These are phyloP conservation scores for Babyrousa celebensis DNA, from an alignment of 2,797 vertebrate genomes.

Conservation along the genomic window DNA sequence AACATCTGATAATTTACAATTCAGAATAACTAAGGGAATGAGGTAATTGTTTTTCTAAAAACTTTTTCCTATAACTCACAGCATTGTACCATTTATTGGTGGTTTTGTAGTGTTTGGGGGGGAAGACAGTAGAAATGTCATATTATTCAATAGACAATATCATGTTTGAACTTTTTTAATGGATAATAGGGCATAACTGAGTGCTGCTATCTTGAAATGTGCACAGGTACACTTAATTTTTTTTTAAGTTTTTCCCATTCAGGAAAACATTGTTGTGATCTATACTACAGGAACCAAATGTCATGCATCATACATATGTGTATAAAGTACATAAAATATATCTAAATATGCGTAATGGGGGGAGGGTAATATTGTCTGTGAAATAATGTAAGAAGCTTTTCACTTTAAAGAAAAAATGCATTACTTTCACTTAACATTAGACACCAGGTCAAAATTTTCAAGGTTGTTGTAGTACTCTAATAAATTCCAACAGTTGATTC, in stretches of 20 bases:
- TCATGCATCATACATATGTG: conserved; percentile 91
- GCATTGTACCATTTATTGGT: conserved; percentile 68
- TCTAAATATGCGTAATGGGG: conserved; percentile 91
- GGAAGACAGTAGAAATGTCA: conserved; percentile 79
- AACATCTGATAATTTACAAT: conserved; percentile 84
- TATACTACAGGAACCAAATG: conserved; percentile 93
- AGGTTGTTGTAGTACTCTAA: conserved; percentile 85
- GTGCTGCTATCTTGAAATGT: conserved; percentile 90
- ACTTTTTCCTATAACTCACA: conserved; percentile 63
- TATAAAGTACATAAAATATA: conserved; percentile 92
- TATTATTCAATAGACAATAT: conserved; percentile 82
- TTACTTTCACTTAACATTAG: conserved; percentile 86
- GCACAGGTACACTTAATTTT: conserved; percentile 90
- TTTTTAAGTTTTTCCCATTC: conserved; percentile 86
- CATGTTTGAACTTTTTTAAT: conserved; percentile 78
- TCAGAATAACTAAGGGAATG: conserved; percentile 82
- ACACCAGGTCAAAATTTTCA: conserved; percentile 83
- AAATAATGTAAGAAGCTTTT: conserved; percentile 88
- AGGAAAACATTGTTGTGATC: conserved; percentile 90
- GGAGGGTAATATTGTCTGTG: conserved; percentile 89
- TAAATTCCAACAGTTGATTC: conserved; percentile 86
- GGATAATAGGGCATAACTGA: conserved; percentile 88
- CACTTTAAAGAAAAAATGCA: conserved; percentile 77
- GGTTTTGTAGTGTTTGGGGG: conserved; percentile 81
- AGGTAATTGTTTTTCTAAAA: conserved; percentile 45